Base-by-base conservation (phyloP, 37 sponge, comb jelly and placozoan species). In the Aphrocallistes beatrix region DNA sequence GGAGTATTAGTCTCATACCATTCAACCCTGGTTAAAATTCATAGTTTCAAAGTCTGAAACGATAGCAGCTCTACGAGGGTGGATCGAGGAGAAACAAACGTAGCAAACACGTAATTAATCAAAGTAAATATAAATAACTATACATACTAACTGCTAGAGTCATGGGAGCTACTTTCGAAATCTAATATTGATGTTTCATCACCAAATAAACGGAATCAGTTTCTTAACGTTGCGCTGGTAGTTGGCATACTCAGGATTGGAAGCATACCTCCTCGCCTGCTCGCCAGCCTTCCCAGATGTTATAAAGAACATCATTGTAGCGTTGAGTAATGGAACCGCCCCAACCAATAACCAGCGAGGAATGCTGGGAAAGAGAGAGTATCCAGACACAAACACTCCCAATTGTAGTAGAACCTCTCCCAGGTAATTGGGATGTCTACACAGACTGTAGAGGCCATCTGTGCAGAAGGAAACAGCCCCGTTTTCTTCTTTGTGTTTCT, bases 341-440 rank as follows among this genome's bases (percentile, higher is more conserved):
- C 75, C 75, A 3, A 60, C 75, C 34, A 60, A 13, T 32, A 60
- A 25, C 75, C 75, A 60, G 1, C 75, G 8, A 13, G 8, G 21
- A 13, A 60, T 3, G 21, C 75, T 60, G 21, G 75, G 75, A 13
- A 60, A 60, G 8, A 60, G 75, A 60, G 75, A 60, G 34, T 60
- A 60, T 13, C 75, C 75, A 30, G 75, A 60, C n/a, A 60, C 34
- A 30, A 60, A 60, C 25, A 60, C 75, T 60, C 75, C 75, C 75
- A 60, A 30, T 25, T 60, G 25, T 3, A 60, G 21, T 19, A 60
- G 10, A 21, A 60, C 3, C 34, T 60, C 75, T 32, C 75, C 75
- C 3, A 60, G 75, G 34, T 60, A 60, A 30, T 60, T 60, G 3
- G 75, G 75, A 13, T 60, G 75, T 60, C 75, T 60, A 60, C 75